Evolutionary conservation across 2,113 vertebrate genomes (phyloP).

Genomic region (Macrotis lagotis): DNA sequence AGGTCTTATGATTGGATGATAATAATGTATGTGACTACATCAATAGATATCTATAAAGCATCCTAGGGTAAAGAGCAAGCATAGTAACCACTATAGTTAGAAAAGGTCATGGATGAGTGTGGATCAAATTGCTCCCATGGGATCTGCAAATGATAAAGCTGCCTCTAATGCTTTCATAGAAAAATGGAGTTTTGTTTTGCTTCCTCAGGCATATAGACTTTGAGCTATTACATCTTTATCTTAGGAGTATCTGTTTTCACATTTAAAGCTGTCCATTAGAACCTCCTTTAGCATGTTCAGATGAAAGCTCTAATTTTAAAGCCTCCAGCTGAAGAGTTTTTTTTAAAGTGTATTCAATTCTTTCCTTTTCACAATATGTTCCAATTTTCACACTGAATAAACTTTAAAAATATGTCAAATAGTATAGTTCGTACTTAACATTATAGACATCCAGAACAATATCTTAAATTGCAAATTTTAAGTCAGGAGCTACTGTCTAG

Average conservation of each 20-base stretch:
- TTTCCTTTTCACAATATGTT: conserved; percentile 49
- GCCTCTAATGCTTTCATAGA: conserved; percentile 53
- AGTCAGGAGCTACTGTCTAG: neutral
- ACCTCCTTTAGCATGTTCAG: conserved; percentile 23
- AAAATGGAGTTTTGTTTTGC: conserved; percentile 27
- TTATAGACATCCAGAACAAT: neutral
- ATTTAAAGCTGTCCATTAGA: conserved; percentile 64
- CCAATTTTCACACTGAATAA: neutral
- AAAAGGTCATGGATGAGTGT: conserved; percentile 43
- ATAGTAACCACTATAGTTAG: conserved; percentile 9
- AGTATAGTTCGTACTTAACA: conserved; percentile 14
- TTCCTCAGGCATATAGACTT: conserved; percentile 5
- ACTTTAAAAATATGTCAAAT: conserved; percentile 19
- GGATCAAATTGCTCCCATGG: conserved; percentile 51
- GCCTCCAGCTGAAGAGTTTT: conserved; percentile 44
- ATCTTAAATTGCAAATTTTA: neutral
- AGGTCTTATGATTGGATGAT: conserved; percentile 36
- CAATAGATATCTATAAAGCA: conserved; percentile 31
- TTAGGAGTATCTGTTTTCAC: conserved; percentile 56
- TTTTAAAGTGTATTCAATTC: conserved; percentile 10
- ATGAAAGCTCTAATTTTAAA: conserved; percentile 45
- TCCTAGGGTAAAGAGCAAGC: conserved; percentile 43
- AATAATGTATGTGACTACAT: conserved; percentile 11
- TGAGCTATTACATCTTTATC: neutral
- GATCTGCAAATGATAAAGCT: conserved; percentile 14